Conservation (phyloP, 2,113 vertebrate genomes). For the Eulemur macaco region DNA sequence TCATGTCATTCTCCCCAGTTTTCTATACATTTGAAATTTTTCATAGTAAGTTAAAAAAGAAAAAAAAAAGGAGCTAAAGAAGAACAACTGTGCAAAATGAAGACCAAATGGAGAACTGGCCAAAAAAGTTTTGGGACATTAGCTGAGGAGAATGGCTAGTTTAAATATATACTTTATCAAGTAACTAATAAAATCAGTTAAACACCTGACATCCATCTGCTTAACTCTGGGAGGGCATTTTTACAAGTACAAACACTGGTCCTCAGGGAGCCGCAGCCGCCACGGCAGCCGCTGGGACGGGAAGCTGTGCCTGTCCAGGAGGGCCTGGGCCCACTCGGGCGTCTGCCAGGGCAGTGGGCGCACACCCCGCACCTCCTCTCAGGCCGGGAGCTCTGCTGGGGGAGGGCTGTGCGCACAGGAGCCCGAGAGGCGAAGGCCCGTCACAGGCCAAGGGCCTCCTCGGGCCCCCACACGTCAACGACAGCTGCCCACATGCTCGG, state of each 20-base stretch:
- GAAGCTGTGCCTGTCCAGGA: no score
- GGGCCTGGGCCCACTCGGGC: no score
- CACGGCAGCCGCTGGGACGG: no score
- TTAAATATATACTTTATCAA: background rate
- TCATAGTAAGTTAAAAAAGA: background rate
- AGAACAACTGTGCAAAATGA: background rate
- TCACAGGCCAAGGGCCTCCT: no score
- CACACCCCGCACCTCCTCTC: no score
- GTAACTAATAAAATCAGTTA: background rate
- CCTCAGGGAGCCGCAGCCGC: background rate
- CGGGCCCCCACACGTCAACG: background rate
- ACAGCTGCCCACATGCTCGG: background rate
- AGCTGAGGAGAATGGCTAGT: background rate
- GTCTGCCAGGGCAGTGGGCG: no score
- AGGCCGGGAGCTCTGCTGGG: no score
- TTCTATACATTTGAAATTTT: background rate
- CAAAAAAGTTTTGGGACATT: background rate
- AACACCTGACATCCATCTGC: fast-evolving
- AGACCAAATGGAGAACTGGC: background rate
- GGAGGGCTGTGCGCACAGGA: background rate
- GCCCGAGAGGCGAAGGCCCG: background rate
- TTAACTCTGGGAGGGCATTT: background rate
- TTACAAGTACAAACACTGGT: background rate
- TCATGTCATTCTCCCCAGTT: background rate
- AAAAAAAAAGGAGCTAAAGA: background rate